Conservation (phyloP, 2,888 invertebrate genomes). For the Gryllus longicercus region DNA sequence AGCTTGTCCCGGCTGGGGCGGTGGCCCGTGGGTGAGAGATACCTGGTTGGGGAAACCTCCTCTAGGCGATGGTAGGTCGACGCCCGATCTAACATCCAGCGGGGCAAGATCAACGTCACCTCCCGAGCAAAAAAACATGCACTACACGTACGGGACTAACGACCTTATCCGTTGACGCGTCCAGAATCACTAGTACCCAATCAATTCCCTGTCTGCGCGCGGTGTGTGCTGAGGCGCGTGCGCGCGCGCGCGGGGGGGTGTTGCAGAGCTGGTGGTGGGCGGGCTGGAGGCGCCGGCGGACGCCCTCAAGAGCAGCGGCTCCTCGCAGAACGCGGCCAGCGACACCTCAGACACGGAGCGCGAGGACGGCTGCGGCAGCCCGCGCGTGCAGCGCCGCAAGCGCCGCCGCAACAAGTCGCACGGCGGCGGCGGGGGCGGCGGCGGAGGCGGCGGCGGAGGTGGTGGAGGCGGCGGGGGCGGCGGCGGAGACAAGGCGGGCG, state of each 20-base stretch:
- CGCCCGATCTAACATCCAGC: too few relatives aligned
- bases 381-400: conserved; percentile 69
- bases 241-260: background rate
- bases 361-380: conserved; percentile 75
- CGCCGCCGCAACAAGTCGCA: conserved; percentile 51
- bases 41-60: too few relatives aligned
- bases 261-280: conserved; percentile 30
- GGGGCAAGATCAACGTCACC: too few relatives aligned
- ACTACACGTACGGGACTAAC: too few relatives aligned
- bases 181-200: too few relatives aligned
- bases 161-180: too few relatives aligned
- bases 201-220: too few relatives aligned
- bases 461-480: conserved; percentile 49
- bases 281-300: conserved; percentile 46
- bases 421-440: conserved; percentile 69
- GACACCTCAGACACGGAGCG: conserved; percentile 66
- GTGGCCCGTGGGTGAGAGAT: too few relatives aligned
- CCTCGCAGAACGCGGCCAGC: conserved; percentile 47
- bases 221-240: too few relatives aligned
- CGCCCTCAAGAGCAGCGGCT: conserved; percentile 48
- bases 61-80: too few relatives aligned
- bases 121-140: too few relatives aligned
- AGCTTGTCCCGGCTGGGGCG: too few relatives aligned
- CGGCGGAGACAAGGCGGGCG: conserved; percentile 46
- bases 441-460: conserved; percentile 66